Percentiles rank a stretch among this genome's conserved stretches.
phyloP scores from a whole-genome alignment of 2,888 invertebrate genomes.

The Lamproptera curius region DNA sequence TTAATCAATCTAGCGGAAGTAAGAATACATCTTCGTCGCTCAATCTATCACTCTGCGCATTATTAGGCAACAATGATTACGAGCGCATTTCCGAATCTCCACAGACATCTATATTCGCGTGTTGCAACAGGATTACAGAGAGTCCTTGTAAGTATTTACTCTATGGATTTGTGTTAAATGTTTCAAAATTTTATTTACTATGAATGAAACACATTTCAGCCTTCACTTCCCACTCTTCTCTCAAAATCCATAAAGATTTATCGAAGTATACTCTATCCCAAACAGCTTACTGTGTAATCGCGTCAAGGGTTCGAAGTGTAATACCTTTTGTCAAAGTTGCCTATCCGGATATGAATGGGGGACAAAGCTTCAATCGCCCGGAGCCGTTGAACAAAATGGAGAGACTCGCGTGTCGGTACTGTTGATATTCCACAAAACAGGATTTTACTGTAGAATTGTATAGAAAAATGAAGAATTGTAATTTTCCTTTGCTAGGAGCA shows the following conservation, averaged over 20 bases:
- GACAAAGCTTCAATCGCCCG: constrained; percentile 68
- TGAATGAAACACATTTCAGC: constrained; percentile 39
- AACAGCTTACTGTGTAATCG: constrained; percentile 72
- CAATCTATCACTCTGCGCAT: constrained; percentile 46
- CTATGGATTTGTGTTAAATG: not conserved
- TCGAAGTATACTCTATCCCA: constrained; percentile 53
- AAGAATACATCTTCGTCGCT: constrained; percentile 41
- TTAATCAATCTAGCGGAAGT: constrained; percentile 40
- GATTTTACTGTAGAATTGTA: not conserved
- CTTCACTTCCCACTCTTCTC: constrained; percentile 56
- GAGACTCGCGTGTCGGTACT: constrained; percentile 63
- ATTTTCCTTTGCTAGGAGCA: constrained; percentile 51
- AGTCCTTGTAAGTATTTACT: constrained; percentile 54
- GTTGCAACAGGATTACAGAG: constrained; percentile 58
- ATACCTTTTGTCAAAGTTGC: constrained; percentile 85
- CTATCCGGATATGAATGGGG: constrained; percentile 85
- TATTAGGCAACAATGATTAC: constrained; percentile 48
- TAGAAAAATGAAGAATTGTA: not conserved
- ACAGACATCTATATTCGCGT: constrained; percentile 41
- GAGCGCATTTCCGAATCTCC: constrained; percentile 41
- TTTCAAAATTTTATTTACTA: not conserved
- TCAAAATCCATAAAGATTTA: constrained; percentile 70
- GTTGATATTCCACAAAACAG: constrained; percentile 5
- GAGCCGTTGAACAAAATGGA: constrained; percentile 80
- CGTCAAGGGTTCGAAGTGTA: constrained; percentile 79